Percentiles rank a stretch among this genome's conserved stretches.
Evolutionary conservation across 2,888 invertebrate species (phyloP).

Genomic region (Gari tellinella): DNA sequence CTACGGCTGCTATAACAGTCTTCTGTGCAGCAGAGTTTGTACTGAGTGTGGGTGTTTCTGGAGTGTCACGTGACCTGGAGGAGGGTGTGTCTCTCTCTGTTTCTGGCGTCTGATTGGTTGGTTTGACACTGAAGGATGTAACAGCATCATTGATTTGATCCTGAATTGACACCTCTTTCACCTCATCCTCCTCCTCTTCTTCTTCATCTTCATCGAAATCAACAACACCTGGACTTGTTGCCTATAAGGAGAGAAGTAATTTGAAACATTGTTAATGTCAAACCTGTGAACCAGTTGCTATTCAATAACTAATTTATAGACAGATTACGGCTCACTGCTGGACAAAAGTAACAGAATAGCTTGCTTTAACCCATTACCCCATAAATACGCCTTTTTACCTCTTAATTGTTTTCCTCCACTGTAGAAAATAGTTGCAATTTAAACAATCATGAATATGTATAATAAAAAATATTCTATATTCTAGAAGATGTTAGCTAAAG

Average conservation of each 20-base stretch:
- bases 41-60: conserved; percentile 48
- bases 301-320: no score
- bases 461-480: no score
- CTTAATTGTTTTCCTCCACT: no score
- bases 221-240: conserved; percentile 28
- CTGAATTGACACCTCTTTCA: conserved; percentile 31
- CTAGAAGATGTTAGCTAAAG: no score
- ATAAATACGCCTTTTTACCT: no score
- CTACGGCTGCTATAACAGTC: conserved; percentile 42
- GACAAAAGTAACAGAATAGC: no score
- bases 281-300: no score
- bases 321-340: no score
- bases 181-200: conserved; percentile 61
- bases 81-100: conserved; percentile 41
- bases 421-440: no score
- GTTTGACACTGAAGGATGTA: conserved; percentile 36
- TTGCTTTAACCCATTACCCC: no score
- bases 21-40: conserved; percentile 43
- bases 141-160: conserved; percentile 45
- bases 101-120: conserved; percentile 35
- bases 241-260: conserved; percentile 19
- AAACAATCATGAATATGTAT: no score
- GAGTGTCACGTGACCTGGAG: conserved; percentile 41
- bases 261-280: no score
- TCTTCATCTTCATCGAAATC: conserved; percentile 51